Conservation (phyloP, 2,888 invertebrate species). For the Metallyticus violacea region DNA sequence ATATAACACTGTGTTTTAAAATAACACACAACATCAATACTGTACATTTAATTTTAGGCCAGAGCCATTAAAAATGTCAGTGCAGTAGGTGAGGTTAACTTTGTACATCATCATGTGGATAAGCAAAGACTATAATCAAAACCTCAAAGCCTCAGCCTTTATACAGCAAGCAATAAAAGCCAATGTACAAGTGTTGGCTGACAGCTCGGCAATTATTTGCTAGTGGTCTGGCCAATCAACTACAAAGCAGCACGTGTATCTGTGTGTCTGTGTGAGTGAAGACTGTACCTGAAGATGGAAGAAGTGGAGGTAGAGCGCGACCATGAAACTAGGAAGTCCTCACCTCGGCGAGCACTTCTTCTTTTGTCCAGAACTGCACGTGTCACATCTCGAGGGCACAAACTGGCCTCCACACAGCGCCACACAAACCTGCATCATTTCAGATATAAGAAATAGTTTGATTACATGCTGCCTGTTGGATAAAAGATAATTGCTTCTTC, state of each 20-base stretch:
- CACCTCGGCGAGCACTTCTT: slow-evolving; percentile 38
- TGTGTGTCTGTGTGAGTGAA: background rate
- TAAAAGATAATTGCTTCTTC: too few relatives aligned
- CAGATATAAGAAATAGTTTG: too few relatives aligned
- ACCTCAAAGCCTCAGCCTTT: too few relatives aligned
- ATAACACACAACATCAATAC: too few relatives aligned
- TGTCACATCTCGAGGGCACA: slow-evolving; percentile 72
- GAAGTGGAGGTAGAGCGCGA: slow-evolving; percentile 45
- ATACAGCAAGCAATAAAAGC: too few relatives aligned
- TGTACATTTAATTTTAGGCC: too few relatives aligned
- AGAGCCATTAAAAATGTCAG: too few relatives aligned
- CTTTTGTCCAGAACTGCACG: slow-evolving; percentile 59
- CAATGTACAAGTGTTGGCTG: background rate
- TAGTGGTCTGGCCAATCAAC: background rate
- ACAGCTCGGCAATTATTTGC: background rate
- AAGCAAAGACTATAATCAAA: background rate
- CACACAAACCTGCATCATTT: slow-evolving; percentile 60
- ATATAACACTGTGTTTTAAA: too few relatives aligned
- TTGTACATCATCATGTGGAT: background rate
- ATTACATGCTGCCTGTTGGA: too few relatives aligned
- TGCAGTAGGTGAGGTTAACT: too few relatives aligned
- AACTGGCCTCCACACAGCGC: slow-evolving; percentile 64
- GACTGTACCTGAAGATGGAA: slow-evolving; percentile 42
- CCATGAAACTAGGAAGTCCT: slow-evolving; percentile 45
- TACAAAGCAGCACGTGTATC: background rate